Base-by-base conservation (phyloP, 1,140 invertebrate species). In the Atta cephalotes region DNA sequence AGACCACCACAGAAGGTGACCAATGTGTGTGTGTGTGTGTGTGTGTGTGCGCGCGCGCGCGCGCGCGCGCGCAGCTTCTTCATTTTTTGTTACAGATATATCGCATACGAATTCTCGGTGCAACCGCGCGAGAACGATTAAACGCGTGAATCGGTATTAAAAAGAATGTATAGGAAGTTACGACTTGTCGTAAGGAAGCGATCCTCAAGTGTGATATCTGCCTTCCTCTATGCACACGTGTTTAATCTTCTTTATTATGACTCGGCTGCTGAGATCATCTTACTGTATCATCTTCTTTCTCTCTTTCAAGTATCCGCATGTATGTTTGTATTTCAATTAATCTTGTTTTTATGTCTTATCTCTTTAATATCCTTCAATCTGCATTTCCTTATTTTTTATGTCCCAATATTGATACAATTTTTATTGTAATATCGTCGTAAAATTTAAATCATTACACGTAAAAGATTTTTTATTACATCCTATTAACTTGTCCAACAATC, bases 191-290 rank as follows among this genome's bases (percentile, higher is more conserved):
- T 60, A 60, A 82, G 80, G 39, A 82, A 82, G 71, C 35, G 53
- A 82, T 49, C 25, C 56, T 10, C n/a, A 12, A 0, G 56, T 45
- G 70, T 56, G 80, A 84, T 74, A 49, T 74, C 79, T n/a, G 51
- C 56, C 35, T 76, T 62, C 70, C 45, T 28, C 31, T 25, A 12
- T n/a, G 79, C 63, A 81, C 65, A 65, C 66, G 79, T 71, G 51
- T 81, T 71, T 81, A 81, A 62, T 82, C 68, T 56, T 81, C 65
- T 31, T 76, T 76, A 82, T 76, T 81, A 45, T 45, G 31, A 51
- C 35, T 49, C 39, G 18, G 56, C 2, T n/a, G 31, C 53, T 31
- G 70, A 51, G 80, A 84, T 84, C 70, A 71, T 74, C 39, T 84
- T 84, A 84, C 56, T 62, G 65, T 70, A 74, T 74, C 56, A 62